Conservation (phyloP, 1,140 invertebrate genomes). For the Brachionus paranguensis region DNA sequence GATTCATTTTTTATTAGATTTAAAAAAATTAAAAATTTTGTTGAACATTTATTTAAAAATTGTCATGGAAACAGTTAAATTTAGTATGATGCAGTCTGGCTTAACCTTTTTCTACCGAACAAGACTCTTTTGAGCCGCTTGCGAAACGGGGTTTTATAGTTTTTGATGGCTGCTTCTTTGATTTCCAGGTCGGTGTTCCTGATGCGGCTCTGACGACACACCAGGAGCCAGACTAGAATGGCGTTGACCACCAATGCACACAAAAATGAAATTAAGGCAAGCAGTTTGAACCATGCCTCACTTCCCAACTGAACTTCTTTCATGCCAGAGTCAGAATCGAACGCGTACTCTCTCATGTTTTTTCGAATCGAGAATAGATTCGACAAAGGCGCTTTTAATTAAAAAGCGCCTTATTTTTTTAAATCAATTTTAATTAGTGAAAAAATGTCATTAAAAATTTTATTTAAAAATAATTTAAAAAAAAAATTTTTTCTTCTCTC, state of each 20-base stretch:
- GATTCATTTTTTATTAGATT: neutral
- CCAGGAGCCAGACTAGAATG: neutral
- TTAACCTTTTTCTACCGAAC: neutral
- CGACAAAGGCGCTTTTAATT: neutral
- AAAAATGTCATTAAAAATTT: no score
- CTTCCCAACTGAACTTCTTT: conserved; percentile 6
- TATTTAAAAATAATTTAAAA: no score
- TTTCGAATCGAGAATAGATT: neutral
- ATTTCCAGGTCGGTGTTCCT: neutral
- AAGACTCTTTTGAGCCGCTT: neutral
- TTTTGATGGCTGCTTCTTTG: neutral
- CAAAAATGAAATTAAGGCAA: conserved; percentile 3
- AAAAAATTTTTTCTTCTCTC: no score
- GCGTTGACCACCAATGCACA: neutral
- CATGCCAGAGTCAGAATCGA: neutral
- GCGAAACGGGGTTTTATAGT: neutral
- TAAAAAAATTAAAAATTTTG: neutral
- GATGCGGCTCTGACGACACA: neutral
- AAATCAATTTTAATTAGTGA: neutral
- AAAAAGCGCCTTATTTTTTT: neutral
- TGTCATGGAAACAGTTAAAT: neutral
- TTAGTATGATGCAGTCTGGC: neutral
- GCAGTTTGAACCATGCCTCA: conserved; percentile 9
- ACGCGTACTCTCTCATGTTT: neutral
- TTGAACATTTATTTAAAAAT: neutral